Percentiles rank a stretch among this genome's conserved stretches.
phyloP scores from a whole-genome alignment of 2,888 invertebrate genomes.

The Cosmopolites sordidus region DNA sequence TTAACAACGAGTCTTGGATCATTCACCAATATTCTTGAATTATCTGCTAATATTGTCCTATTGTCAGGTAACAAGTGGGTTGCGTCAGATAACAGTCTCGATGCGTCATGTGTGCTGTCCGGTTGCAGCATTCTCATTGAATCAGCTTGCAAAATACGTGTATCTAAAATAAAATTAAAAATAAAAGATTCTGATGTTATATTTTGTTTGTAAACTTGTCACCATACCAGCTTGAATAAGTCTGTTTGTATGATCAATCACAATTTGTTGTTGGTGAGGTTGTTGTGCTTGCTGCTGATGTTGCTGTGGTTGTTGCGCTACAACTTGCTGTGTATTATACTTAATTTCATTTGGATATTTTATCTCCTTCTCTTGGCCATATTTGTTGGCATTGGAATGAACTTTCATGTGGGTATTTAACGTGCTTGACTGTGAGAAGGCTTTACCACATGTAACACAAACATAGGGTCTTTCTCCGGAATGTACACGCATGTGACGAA shows the following conservation, averaged over 20 bases:
- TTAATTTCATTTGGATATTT: slow-evolving; percentile 12
- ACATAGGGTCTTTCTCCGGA: slow-evolving; percentile 49
- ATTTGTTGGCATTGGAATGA: slow-evolving; percentile 40
- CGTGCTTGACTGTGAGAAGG: slow-evolving; percentile 49
- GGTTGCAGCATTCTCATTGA: slow-evolving; percentile 39
- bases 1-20: slow-evolving; percentile 43
- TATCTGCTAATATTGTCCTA: slow-evolving; percentile 34
- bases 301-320: slow-evolving; percentile 26
- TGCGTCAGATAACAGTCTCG: slow-evolving; percentile 29
- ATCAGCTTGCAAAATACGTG: slow-evolving; percentile 40
- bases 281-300: slow-evolving; percentile 12
- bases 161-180: slow-evolving; percentile 28
- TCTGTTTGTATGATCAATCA: slow-evolving; percentile 34
- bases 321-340: slow-evolving; percentile 25
- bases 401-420: slow-evolving; percentile 50
- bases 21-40: slow-evolving; percentile 35
- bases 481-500: slow-evolving; percentile 49
- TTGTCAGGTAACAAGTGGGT: slow-evolving; percentile 39
- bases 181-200: too few relatives aligned
- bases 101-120: slow-evolving; percentile 25
- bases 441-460: slow-evolving; percentile 49
- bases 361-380: slow-evolving; percentile 34
- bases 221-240: slow-evolving; percentile 37
- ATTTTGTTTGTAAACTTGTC: too few relatives aligned
- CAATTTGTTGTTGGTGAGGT: slow-evolving; percentile 22